phyloP scores from a whole-genome alignment of 2,797 vertebrate species.

The Catamblyrhynchus diadema region DNA sequence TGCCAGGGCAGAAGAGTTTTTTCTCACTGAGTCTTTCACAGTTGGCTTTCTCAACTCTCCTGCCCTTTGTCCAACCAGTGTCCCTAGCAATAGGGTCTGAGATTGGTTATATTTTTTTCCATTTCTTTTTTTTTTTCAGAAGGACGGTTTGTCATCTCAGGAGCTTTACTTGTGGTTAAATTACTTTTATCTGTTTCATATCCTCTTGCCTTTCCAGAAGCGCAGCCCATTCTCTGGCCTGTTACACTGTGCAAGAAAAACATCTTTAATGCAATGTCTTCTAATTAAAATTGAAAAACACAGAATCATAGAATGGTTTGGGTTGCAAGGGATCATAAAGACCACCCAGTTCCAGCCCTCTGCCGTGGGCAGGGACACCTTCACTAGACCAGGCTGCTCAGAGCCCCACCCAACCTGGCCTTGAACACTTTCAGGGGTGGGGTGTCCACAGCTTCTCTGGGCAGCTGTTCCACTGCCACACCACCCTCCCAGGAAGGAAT shows the following conservation, averaged over 20 bases:
- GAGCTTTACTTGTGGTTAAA: not conserved
- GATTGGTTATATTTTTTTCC: not conserved
- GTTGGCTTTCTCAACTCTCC: not conserved
- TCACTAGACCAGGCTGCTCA: not conserved
- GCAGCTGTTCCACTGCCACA: not conserved
- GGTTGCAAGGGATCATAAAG: not conserved
- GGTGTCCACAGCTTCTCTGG: not conserved
- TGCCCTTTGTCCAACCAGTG: not conserved
- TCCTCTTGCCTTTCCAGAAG: not conserved
- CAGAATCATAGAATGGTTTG: not conserved
- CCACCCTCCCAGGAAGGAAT: not conserved
- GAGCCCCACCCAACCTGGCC: not conserved
- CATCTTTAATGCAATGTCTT: not conserved
- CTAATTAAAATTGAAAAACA: not conserved
- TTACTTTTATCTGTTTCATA: not conserved
- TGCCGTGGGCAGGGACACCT: not conserved
- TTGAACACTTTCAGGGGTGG: not conserved
- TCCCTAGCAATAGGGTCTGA: not conserved
- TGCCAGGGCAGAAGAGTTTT: not conserved
- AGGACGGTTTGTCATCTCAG: not conserved
- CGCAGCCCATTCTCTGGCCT: not conserved
- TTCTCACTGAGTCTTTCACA: not conserved
- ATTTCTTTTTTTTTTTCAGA: not conserved
- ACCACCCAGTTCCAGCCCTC: not conserved
- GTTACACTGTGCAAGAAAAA: not conserved